Conservation (phyloP, 53 echinoderm and acorn worm genomes). For the Arbacia lixula region DNA sequence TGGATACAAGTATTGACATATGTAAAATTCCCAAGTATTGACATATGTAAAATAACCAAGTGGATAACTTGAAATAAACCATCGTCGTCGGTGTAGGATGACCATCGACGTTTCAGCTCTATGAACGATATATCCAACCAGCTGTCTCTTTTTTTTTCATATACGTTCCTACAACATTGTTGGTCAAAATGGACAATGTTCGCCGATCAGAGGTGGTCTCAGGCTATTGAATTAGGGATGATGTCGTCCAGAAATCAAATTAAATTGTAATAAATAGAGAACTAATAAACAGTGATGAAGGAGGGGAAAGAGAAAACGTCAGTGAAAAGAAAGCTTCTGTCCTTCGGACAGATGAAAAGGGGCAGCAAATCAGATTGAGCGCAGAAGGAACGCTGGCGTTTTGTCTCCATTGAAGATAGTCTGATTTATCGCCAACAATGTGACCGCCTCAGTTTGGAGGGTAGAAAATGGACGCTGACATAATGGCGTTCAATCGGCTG, state of each 20-base stretch:
- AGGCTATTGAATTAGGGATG: neutral
- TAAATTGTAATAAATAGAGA: constrained; percentile 23
- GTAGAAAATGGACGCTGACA: neutral
- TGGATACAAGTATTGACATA: no score
- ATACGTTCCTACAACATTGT: no score
- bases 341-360: constrained; percentile 6
- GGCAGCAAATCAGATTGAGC: constrained; percentile 9
- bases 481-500: constrained; percentile 18
- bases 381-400: constrained; percentile 11
- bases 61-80: no score
- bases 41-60: no score
- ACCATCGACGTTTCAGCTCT: no score
- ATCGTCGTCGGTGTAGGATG: no score
- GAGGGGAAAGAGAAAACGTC: no score
- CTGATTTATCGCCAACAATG: constrained; percentile 18
- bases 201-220: constrained; percentile 9
- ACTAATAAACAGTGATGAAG: constrained; percentile 1
- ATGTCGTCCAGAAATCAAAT: constrained; percentile 38
- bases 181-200: no score
- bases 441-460: neutral
- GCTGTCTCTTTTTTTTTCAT: no score
- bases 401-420: constrained; percentile 11
- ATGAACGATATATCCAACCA: no score
- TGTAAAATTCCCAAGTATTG: no score
- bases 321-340: neutral